A percentile compares a stretch with the other conserved stretches of the same genome.
phyloP scores from a whole-genome alignment of 2,113 vertebrate genomes.

The Macaca nemestrina region DNA sequence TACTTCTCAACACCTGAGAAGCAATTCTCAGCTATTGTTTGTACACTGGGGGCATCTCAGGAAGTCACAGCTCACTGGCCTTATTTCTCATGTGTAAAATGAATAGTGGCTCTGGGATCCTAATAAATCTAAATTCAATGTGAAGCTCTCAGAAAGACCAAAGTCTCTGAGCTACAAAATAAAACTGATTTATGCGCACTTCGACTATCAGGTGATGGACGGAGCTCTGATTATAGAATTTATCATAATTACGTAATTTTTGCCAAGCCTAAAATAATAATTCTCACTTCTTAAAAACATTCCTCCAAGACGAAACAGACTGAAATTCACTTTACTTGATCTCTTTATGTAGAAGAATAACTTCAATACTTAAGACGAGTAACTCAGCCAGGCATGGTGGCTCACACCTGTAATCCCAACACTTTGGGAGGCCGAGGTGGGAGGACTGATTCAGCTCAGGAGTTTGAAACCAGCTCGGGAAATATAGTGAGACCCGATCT shows the following conservation, averaged over 20 bases:
- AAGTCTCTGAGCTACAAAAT: not conserved
- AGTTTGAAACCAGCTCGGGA: too few species aligned
- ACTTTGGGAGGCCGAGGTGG: too few species aligned
- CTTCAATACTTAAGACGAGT: not conserved
- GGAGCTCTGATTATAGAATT: not conserved
- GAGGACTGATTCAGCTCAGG: too few species aligned
- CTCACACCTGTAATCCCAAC: too few species aligned
- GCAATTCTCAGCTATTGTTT: not conserved
- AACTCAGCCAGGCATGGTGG: not conserved
- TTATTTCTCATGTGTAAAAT: not conserved
- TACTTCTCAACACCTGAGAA: not conserved
- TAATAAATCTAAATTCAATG: not conserved
- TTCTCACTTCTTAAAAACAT: constrained; percentile 18
- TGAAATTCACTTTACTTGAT: not conserved
- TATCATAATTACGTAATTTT: not conserved
- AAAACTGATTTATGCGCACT: not conserved
- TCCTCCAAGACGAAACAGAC: not conserved
- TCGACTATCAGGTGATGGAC: not conserved
- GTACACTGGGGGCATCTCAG: not conserved
- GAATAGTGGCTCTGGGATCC: not conserved
- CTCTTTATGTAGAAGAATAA: not conserved
- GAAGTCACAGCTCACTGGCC: not conserved
- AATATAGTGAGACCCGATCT: too few species aligned
- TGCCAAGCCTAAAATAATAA: constrained; percentile 24
- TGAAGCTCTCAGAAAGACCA: not conserved